Percentiles rank a stretch among this genome's conserved stretches.
Evolutionary conservation across 1,140 invertebrate genomes (phyloP).

Genomic region (Mercenaria mercenaria): DNA sequence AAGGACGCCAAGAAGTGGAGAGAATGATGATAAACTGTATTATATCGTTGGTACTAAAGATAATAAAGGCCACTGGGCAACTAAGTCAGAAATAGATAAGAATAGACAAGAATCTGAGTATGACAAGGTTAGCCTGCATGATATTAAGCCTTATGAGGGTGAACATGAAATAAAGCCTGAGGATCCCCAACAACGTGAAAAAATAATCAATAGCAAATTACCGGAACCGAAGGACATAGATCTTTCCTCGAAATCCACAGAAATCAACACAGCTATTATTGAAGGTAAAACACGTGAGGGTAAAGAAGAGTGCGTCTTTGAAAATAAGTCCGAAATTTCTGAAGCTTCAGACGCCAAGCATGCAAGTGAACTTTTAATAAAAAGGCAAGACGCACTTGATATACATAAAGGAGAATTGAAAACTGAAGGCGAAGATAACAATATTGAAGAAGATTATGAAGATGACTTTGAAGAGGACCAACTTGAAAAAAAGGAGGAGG

Average conservation of each 20-base stretch:
- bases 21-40: slow-evolving; percentile 26
- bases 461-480: slow-evolving; percentile 43
- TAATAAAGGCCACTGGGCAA: slow-evolving; percentile 27
- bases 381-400: not conserved
- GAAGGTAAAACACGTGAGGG: no score
- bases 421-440: not conserved
- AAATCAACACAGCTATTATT: no score
- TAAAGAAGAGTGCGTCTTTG: no score
- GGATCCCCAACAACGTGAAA: no score
- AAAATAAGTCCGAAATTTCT: no score
- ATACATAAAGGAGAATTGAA: not conserved
- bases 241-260: no score
- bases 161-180: not conserved
- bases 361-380: no score
- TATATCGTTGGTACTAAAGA: slow-evolving; percentile 52
- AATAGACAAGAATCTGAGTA: not conserved
- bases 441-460: slow-evolving; percentile 27
- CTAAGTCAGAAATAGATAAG: not conserved
- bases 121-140: slow-evolving; percentile 27
- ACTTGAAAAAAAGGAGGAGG: not conserved
- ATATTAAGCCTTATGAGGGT: slow-evolving; percentile 5
- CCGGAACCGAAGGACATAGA: no score
- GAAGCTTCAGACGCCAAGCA: no score
- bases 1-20: not conserved
- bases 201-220: no score